phyloP scores from a whole-genome alignment of 2,113 vertebrate species.

The Motacilla alba region DNA sequence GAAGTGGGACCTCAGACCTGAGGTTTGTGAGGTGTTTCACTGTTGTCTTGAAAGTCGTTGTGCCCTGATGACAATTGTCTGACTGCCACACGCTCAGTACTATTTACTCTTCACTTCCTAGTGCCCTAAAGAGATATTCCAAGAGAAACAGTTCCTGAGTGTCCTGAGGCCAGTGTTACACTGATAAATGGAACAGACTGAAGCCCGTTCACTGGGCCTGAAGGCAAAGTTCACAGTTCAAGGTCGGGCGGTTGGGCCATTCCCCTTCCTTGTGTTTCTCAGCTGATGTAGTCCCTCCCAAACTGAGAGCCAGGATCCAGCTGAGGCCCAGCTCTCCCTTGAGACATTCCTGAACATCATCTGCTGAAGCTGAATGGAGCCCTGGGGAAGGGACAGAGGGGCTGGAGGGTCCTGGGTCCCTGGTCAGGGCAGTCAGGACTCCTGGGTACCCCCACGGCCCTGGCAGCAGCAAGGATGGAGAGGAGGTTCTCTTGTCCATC shows the following conservation, averaged over 20 bases:
- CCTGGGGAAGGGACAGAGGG: no score
- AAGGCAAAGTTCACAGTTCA: background rate
- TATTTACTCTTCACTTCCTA: background rate
- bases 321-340: background rate
- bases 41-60: background rate
- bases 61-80: background rate
- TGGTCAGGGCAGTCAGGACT: background rate
- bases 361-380: background rate
- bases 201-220: background rate
- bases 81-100: background rate
- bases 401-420: accelerated
- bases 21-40: background rate
- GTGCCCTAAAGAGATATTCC: background rate
- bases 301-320: no score
- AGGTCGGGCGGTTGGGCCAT: background rate
- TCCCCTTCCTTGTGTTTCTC: background rate
- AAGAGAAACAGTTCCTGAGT: background rate
- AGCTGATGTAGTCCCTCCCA: background rate
- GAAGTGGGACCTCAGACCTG: background rate
- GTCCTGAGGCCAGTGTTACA: background rate
- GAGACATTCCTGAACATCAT: background rate
- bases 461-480: background rate
- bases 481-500: background rate
- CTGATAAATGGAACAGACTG: background rate
- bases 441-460: no score